Base-by-base conservation (phyloP, 2,888 invertebrate genomes). In the Netelia fuscicornis region DNA sequence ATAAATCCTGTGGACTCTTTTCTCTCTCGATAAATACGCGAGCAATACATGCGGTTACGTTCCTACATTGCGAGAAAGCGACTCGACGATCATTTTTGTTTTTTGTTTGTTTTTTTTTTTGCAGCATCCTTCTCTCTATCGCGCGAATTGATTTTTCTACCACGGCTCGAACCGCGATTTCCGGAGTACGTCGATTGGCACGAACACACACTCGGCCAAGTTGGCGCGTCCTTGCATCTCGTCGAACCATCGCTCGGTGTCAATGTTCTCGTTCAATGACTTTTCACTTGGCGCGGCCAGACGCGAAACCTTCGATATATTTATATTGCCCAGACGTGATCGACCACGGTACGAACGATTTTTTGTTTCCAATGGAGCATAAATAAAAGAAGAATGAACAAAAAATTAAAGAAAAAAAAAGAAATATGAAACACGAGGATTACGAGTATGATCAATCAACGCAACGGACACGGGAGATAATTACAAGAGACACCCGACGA, bases 241-340 rank as follows among this genome's bases (percentile, higher is more conserved):
- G 56, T 80, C 79, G 48, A 67, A 60, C 60, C 52, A 60, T 64
- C 58, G 30, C 13, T 58, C 42, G 76, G 78, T 77, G 81, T 85
- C 84, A 81, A 85, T 75, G 81, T 70, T 85, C 85, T 85, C 58
- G 81, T 79, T 82, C 85, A 82, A 75, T 82, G 81, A 70, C 79
- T 74, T 54, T 54, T 54, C 17, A 13, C 20, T 58, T 20, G 17
- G 9, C 20, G 1, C 20, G 58, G 8, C 20, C 1, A n/a, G 17
- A 20, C 10, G n/a, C 13, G 13, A 52, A 62, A 62, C 62, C 62
- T 74, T 77, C 84, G 70, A 42, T 56, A n/a, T 65, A 37, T 77
- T 77, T 42, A 37, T 71, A 64, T 65, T 48, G 20, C 42, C 17
- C 23, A 20, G 48, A 71, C 6, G 62, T 17, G 52, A 52, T 3